A percentile compares a stretch with the other conserved stretches of the same genome.
phyloP scores from a whole-genome alignment of 2,113 vertebrate genomes.

The Vanacampus margaritifer region DNA sequence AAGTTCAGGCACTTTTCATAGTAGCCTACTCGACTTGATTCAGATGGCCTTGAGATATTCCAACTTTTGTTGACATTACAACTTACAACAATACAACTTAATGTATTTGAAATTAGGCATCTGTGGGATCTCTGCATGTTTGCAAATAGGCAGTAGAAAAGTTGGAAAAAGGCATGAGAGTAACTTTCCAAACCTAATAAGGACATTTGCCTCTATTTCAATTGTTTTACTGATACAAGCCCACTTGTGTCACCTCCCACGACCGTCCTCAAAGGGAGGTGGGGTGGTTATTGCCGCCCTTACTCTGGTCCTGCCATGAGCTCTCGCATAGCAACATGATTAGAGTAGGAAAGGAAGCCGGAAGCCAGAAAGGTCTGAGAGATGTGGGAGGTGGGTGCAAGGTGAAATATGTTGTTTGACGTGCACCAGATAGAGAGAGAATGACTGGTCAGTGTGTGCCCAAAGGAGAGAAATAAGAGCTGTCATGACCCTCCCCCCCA shows the following conservation, averaged over 20 bases:
- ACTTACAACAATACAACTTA: too few species aligned
- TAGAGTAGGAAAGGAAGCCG: constrained; percentile 20
- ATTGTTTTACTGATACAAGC: constrained; percentile 65
- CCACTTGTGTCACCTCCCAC: constrained; percentile 66
- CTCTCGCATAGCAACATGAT: constrained; percentile 57
- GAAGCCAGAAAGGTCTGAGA: constrained; percentile 12
- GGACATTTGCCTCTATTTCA: constrained; percentile 53
- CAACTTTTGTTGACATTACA: too few species aligned
- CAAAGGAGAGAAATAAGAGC: constrained; percentile 21
- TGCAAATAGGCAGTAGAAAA: constrained; percentile 5
- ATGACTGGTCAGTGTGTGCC: constrained; percentile 36
- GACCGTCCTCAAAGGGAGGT: constrained; percentile 43
- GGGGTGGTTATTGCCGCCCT: constrained; percentile 1
- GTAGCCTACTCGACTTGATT: too few species aligned
- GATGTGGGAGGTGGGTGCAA: constrained; percentile 20
- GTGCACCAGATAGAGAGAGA: constrained; percentile 31
- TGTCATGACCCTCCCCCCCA: not conserved
- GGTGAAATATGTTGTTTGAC: constrained; percentile 34
- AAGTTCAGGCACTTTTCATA: too few species aligned
- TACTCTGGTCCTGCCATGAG: constrained; percentile 34
- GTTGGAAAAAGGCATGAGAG: constrained; percentile 15
- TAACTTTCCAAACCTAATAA: constrained; percentile 43
- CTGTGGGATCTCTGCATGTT: too few species aligned
- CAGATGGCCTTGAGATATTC: too few species aligned
- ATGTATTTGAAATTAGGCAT: too few species aligned